These are phyloP conservation scores for Otolemur garnettii DNA, from an alignment of 2,113 vertebrate species.

Conservation along the genomic window DNA sequence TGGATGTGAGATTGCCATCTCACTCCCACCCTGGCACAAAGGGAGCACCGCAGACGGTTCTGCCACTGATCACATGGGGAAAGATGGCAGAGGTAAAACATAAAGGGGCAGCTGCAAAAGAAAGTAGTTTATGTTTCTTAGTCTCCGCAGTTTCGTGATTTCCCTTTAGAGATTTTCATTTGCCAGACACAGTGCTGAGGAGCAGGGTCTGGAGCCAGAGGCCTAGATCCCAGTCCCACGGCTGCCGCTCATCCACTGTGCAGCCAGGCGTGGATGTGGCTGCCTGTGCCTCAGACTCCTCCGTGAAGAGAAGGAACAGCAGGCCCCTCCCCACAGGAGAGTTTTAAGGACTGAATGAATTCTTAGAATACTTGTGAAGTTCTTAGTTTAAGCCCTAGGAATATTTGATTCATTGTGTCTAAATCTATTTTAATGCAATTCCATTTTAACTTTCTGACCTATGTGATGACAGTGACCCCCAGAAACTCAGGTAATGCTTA, in stretches of 20 bases:
- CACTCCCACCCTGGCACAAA: not conserved
- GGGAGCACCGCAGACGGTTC: fast-evolving
- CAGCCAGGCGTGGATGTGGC: not conserved
- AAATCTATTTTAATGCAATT: not conserved
- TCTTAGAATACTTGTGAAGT: not conserved
- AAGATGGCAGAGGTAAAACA: not conserved
- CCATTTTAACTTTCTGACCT: not conserved
- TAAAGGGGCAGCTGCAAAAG: not conserved
- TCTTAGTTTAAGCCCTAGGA: not conserved
- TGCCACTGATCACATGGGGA: not conserved
- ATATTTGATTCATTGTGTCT: not conserved
- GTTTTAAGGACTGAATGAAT: not conserved
- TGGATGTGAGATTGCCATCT: not conserved
- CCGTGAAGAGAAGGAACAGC: not conserved
- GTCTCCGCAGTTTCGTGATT: not conserved
- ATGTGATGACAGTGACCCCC: not conserved
- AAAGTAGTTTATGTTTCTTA: not conserved
- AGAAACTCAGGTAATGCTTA: not conserved
- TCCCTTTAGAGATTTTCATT: not conserved
- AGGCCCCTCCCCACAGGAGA: not conserved
- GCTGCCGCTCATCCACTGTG: not conserved
- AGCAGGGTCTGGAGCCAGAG: not conserved
- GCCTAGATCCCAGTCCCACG: not conserved
- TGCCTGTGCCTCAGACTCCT: not conserved
- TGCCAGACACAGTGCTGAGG: not conserved